Evolutionary conservation across 1,140 invertebrate genomes (phyloP).

Genomic region (Coptotermes formosanus): DNA sequence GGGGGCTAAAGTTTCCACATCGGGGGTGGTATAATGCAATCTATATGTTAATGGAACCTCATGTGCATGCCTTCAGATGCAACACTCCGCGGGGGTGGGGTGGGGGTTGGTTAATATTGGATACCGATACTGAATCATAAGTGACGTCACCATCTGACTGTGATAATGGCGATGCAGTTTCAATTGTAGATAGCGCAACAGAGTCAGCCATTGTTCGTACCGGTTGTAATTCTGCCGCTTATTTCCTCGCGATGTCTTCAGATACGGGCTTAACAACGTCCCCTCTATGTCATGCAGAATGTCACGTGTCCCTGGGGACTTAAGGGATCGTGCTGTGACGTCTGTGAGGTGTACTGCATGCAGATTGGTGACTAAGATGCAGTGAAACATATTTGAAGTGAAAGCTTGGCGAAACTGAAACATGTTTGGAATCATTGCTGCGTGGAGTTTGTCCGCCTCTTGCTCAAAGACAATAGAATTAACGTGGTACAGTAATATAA

Average conservation of each 20-base stretch:
- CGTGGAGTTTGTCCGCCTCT: too few species aligned
- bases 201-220: background rate
- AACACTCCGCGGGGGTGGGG: background rate
- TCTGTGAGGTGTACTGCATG: too few species aligned
- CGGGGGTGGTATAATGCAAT: background rate
- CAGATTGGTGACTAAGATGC: too few species aligned
- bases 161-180: background rate
- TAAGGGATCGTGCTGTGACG: too few species aligned
- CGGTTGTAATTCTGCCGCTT: background rate
- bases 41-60: background rate
- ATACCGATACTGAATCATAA: constrained; percentile 4
- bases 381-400: too few species aligned
- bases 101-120: background rate
- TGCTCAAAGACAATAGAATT: too few species aligned
- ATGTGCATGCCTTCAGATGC: background rate
- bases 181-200: background rate
- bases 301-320: too few species aligned
- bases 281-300: too few species aligned
- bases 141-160: background rate
- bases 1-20: background rate
- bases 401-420: too few species aligned
- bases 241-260: background rate
- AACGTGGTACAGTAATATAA: too few species aligned
- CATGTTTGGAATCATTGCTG: too few species aligned
- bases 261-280: background rate